phyloP scores from a whole-genome alignment of 2,888 invertebrate species.

The Thereva unica region DNA sequence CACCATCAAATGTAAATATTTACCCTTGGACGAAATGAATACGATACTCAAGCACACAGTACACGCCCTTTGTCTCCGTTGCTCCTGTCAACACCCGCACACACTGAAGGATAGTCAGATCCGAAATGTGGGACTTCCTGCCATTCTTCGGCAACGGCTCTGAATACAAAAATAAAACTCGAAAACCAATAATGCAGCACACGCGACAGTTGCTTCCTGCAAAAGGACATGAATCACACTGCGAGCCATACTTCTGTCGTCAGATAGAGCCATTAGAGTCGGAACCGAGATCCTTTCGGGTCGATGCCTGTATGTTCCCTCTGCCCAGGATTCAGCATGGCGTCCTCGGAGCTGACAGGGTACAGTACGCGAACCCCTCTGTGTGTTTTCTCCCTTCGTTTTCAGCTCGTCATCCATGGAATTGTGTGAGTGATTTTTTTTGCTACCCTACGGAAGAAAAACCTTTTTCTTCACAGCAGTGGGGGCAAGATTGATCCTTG shows the following conservation, averaged over 20 bases:
- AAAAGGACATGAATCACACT: constrained; percentile 53
- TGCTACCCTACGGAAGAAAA: background rate
- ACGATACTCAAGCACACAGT: background rate
- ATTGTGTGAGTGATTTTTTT: constrained; percentile 4
- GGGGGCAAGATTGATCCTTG: constrained; percentile 28
- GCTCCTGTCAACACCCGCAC: constrained; percentile 29
- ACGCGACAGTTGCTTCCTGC: constrained; percentile 34
- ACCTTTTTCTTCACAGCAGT: background rate
- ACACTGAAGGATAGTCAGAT: background rate
- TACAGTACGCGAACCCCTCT: background rate
- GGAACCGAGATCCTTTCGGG: constrained; percentile 42
- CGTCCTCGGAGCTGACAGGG: constrained; percentile 14
- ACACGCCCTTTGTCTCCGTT: constrained; percentile 23
- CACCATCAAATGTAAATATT: constrained; percentile 36
- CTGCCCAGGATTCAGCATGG: constrained; percentile 25
- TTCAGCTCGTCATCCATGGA: background rate
- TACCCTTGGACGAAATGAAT: constrained; percentile 14
- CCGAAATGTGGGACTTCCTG: constrained; percentile 20
- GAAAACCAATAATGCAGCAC: constrained; percentile 38
- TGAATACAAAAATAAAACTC: constrained; percentile 30
- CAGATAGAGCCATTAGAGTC: constrained; percentile 56
- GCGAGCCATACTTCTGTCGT: constrained; percentile 54
- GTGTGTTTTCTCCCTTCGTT: background rate
- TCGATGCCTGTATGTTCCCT: constrained; percentile 16
- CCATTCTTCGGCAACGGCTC: constrained; percentile 5